A percentile compares a stretch with the other conserved stretches of the same genome.
Conservation (phyloP, 2,888 invertebrate genomes). For the Drosophila buzzatii region DNA sequence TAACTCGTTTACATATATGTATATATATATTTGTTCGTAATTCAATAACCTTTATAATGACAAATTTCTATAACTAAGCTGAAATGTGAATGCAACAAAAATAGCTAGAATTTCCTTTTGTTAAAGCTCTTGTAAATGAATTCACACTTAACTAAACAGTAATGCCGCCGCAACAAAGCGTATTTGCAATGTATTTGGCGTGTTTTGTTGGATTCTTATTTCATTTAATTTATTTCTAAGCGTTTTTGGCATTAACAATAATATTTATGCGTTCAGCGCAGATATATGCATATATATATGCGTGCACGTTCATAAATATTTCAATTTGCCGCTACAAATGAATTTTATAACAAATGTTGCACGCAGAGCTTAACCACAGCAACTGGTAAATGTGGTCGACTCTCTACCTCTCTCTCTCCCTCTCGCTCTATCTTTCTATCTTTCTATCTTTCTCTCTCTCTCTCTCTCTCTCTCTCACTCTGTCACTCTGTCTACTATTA, state of each 20-base stretch:
- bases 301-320: slow-evolving; percentile 36
- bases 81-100: background rate
- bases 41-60: background rate
- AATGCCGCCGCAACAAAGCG: slow-evolving; percentile 9
- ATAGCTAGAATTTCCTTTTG: background rate
- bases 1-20: no score
- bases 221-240: slow-evolving; percentile 45
- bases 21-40: background rate
- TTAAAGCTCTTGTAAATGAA: background rate
- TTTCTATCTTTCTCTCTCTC: no score
- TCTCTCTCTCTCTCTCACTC: slow-evolving; percentile 1
- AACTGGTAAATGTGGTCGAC: slow-evolving; percentile 29
- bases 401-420: slow-evolving; percentile 1
- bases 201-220: slow-evolving; percentile 12
- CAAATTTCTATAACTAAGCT: background rate
- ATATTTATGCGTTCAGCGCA: slow-evolving; percentile 23
- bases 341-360: slow-evolving; percentile 36
- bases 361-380: slow-evolving; percentile 15
- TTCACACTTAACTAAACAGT: background rate
- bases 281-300: slow-evolving; percentile 12
- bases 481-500: slow-evolving; percentile 44
- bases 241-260: slow-evolving; percentile 32
- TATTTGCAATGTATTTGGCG: slow-evolving; percentile 19
- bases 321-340: slow-evolving; percentile 40
- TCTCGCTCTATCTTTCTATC: background rate